Evolutionary conservation across 2,888 invertebrate species (phyloP).

Genomic region (Caenorhabditis sp.): DNA sequence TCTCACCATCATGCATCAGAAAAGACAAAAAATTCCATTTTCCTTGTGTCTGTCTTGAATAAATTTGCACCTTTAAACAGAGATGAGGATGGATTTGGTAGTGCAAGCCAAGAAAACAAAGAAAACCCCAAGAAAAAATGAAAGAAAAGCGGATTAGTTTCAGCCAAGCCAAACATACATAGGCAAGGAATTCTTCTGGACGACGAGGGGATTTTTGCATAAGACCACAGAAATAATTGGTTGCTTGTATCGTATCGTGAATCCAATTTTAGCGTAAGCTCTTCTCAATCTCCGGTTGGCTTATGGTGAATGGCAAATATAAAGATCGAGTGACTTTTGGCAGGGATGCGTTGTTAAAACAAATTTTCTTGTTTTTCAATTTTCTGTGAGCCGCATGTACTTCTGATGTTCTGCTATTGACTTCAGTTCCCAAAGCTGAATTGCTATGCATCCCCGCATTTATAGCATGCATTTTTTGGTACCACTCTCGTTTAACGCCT

Average conservation of each 20-base stretch:
- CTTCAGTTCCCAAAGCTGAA: neutral
- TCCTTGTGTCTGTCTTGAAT: constrained; percentile 20
- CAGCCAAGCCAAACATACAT: neutral
- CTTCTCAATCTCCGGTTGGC: neutral
- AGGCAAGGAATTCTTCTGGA: neutral
- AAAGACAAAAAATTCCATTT: constrained; percentile 1
- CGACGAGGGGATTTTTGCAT: neutral
- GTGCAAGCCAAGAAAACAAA: neutral
- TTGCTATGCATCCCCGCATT: constrained; percentile 30
- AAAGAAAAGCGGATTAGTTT: constrained; percentile 7
- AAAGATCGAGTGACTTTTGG: constrained; percentile 13
- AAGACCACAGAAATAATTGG: neutral
- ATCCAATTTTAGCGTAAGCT: constrained; percentile 11
- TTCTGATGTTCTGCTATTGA: too few relatives aligned
- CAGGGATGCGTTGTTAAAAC: too few relatives aligned
- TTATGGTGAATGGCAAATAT: neutral
- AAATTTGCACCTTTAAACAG: constrained; percentile 46
- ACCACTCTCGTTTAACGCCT: constrained; percentile 4
- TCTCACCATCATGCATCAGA: constrained; percentile 1
- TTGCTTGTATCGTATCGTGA: constrained; percentile 17
- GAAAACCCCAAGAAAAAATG: neutral
- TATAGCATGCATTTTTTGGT: constrained; percentile 17
- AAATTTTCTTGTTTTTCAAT: too few relatives aligned
- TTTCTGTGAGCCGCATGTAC: too few relatives aligned
- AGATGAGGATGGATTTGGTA: constrained; percentile 3